phyloP scores from a whole-genome alignment of 1,140 invertebrate species.

The Pseudomyrmex cubaensis region DNA sequence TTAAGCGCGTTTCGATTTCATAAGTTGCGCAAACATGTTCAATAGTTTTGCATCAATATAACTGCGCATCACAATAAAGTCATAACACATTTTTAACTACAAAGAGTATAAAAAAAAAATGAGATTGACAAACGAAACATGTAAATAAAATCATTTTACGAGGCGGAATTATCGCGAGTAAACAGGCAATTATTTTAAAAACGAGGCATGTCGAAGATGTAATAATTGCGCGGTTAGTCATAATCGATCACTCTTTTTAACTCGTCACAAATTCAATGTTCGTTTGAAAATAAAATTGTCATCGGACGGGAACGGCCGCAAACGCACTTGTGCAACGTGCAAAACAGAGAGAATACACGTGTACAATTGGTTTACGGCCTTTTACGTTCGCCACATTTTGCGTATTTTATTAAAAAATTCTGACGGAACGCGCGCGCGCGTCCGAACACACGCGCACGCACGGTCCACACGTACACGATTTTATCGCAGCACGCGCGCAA shows the following conservation, averaged over 20 bases:
- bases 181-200: not conserved
- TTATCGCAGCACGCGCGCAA: constrained; percentile 61
- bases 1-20: not conserved
- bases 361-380: constrained; percentile 38
- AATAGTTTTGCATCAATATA: too few species aligned
- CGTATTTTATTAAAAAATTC: constrained; percentile 73
- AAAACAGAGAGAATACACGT: not conserved
- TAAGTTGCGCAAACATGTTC: too few species aligned
- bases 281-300: constrained; percentile 22
- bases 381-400: constrained; percentile 42
- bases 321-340: not conserved
- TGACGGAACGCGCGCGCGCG: constrained; percentile 8
- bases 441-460: too few species aligned
- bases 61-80: too few species aligned
- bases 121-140: not conserved
- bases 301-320: not conserved
- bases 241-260: not conserved
- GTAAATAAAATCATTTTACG: not conserved
- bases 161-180: too few species aligned
- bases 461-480: constrained; percentile 38
- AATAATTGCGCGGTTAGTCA: not conserved
- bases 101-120: not conserved
- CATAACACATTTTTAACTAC: not conserved
- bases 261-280: constrained; percentile 18
- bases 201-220: not conserved